Percentiles rank a stretch among this genome's conserved stretches.
phyloP scores from a whole-genome alignment of 2,797 vertebrate genomes.

The Pteropus rufus region DNA sequence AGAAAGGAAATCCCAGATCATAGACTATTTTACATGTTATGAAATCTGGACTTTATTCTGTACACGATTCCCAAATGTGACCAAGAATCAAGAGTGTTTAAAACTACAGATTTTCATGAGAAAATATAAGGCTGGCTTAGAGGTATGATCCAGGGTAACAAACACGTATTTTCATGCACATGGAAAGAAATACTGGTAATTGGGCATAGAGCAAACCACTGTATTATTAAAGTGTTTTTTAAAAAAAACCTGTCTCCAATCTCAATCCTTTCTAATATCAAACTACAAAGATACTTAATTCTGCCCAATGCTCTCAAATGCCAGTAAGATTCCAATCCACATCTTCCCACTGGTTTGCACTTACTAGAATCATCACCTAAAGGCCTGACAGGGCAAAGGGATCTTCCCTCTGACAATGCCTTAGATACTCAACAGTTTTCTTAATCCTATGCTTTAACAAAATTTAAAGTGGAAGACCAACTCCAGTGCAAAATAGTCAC shows the following conservation, averaged over 20 bases:
- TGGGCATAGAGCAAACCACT: not conserved
- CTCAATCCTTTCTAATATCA: not conserved
- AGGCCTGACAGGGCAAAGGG: not conserved
- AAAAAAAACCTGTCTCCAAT: not conserved
- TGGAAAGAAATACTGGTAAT: not conserved
- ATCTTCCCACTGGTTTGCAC: not conserved
- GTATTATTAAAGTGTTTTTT: too few relatives aligned
- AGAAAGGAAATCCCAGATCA: not conserved
- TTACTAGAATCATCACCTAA: not conserved
- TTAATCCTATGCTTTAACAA: not conserved
- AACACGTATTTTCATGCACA: not conserved
- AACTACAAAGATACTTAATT: not conserved
- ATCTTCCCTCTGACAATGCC: too few relatives aligned
- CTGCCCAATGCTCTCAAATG: not conserved
- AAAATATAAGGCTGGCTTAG: not conserved
- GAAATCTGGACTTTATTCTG: not conserved
- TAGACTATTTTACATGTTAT: rapidly evolving
- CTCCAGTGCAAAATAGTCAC: not conserved
- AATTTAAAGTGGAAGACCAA: not conserved
- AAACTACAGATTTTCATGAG: not conserved
- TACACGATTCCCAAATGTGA: not conserved
- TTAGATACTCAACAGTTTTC: not conserved
- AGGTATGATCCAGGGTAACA: not conserved
- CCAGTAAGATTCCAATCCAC: not conserved
- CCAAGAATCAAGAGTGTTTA: not conserved